phyloP scores from a whole-genome alignment of 2,888 invertebrate species.

The Colostygia pectinataria region DNA sequence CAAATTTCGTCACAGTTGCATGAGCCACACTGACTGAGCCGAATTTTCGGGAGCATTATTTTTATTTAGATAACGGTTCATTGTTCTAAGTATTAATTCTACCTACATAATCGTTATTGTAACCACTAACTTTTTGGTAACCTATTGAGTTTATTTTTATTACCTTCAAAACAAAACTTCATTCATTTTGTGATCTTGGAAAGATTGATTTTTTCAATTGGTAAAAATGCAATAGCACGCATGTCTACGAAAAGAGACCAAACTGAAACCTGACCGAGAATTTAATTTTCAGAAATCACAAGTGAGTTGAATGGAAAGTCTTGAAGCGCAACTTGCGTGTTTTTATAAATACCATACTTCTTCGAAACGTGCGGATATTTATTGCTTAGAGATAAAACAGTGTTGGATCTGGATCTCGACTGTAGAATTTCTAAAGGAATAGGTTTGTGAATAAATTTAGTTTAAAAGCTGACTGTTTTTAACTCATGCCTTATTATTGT shows the following conservation, averaged over 20 bases:
- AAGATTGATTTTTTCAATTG: neutral
- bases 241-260: conserved; percentile 3
- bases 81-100: too few relatives aligned
- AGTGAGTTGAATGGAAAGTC: neutral
- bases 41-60: conserved; percentile 12
- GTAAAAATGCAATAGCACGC: too few relatives aligned
- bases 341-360: conserved; percentile 12
- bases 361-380: conserved; percentile 16
- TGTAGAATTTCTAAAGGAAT: conserved; percentile 64
- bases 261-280: neutral
- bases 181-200: too few relatives aligned
- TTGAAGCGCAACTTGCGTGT: conserved; percentile 12
- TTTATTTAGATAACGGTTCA: too few relatives aligned
- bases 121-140: too few relatives aligned
- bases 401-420: conserved; percentile 66
- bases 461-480: conserved; percentile 45
- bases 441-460: conserved; percentile 74
- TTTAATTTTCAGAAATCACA: neutral
- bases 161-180: too few relatives aligned
- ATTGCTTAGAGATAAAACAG: conserved; percentile 53
- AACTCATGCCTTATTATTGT: neutral
- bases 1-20: conserved; percentile 19
- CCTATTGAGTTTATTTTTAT: too few relatives aligned
- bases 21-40: conserved; percentile 22
- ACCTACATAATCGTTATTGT: too few relatives aligned